These are phyloP conservation scores for Hydrophis major DNA, from an alignment of 2,797 vertebrate genomes.

Conservation along the genomic window DNA sequence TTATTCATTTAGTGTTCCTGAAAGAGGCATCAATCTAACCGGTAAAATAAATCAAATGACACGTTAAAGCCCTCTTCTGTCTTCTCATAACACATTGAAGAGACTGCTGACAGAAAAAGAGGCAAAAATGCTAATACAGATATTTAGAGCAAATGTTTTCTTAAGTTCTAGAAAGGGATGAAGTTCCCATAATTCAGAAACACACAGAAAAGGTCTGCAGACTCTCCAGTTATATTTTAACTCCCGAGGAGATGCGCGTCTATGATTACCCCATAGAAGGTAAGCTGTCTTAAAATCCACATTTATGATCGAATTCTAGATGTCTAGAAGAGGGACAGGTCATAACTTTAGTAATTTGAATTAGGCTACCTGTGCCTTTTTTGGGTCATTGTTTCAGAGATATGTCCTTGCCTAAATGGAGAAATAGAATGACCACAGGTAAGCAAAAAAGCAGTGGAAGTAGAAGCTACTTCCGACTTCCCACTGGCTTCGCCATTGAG, in stretches of 20 bases:
- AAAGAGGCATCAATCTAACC: background rate
- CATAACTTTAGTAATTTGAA: background rate
- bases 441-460: background rate
- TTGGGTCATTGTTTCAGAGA: background rate
- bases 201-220: conserved; percentile 73
- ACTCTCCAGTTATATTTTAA: conserved; percentile 79
- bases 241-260: conserved; percentile 75
- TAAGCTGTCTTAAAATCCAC: conserved; percentile 47
- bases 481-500: background rate
- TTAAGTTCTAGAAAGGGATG: conserved; percentile 10
- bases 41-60: background rate
- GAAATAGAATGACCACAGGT: background rate
- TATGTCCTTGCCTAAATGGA: background rate
- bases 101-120: background rate
- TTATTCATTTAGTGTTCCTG: background rate
- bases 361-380: background rate
- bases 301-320: background rate
- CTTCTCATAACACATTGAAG: background rate
- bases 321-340: background rate
- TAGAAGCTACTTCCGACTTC: background rate
- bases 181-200: conserved; percentile 74
- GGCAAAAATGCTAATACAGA: background rate
- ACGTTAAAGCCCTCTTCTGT: background rate
- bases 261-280: conserved; percentile 80
- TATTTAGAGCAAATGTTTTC: background rate